Evolutionary conservation across 2,888 invertebrate genomes (phyloP).

Genomic region (Zele albiditarsus): DNA sequence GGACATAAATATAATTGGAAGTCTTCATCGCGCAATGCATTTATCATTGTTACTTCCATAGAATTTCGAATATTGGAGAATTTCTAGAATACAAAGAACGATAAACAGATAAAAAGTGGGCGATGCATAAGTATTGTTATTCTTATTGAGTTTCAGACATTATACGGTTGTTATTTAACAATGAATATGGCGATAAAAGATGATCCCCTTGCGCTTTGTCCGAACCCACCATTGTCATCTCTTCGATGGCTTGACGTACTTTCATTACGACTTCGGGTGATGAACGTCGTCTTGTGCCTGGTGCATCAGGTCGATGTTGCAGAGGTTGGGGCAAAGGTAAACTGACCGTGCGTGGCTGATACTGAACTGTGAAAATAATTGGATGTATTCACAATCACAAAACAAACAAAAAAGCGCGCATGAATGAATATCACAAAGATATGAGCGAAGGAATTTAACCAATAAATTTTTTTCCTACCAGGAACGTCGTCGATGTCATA

Average conservation of each 20-base stretch:
- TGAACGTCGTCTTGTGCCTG: slow-evolving; percentile 57
- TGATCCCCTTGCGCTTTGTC: slow-evolving; percentile 17
- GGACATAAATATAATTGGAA: too few species aligned
- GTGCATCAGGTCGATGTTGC: slow-evolving; percentile 63
- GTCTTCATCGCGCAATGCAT: too few species aligned
- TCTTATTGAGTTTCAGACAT: neutral
- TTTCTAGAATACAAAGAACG: neutral
- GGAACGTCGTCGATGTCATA: slow-evolving; percentile 58
- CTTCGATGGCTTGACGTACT: slow-evolving; percentile 60
- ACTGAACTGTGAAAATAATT: slow-evolving; percentile 52
- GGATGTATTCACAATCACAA: neutral
- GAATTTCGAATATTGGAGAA: too few species aligned
- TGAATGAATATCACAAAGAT: too few species aligned
- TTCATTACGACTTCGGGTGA: slow-evolving; percentile 62
- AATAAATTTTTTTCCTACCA: slow-evolving; percentile 53
- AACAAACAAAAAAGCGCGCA: neutral
- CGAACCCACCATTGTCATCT: slow-evolving; percentile 50
- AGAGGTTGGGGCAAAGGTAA: slow-evolving; percentile 53
- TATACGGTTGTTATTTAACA: neutral
- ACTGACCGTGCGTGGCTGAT: slow-evolving; percentile 56
- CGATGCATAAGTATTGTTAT: neutral
- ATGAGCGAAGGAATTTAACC: too few species aligned
- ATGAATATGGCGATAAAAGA: neutral
- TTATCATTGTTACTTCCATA: too few species aligned
- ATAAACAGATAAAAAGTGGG: neutral